Evolutionary conservation across 2,797 vertebrate species (phyloP), one percentile per base, ranked within the genome.

Genomic region (Etheostoma nigrum): DNA sequence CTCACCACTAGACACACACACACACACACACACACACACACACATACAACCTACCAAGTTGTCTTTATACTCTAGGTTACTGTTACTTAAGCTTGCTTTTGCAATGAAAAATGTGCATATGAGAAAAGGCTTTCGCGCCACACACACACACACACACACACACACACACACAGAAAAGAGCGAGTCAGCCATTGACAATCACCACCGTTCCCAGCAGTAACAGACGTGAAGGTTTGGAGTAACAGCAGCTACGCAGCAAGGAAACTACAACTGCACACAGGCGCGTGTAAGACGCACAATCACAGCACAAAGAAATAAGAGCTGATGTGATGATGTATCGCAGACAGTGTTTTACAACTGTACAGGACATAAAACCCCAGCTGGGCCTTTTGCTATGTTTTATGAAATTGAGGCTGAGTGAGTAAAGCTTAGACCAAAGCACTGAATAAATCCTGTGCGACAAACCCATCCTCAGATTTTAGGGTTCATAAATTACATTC

Each of bases 21-120:
- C 57, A n/a, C 57, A 33, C 23, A 70, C 67, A 65, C 54, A 74
- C 57, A 51, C 45, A 54, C 66, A 30, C 51, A 57, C 65, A 74
- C 66, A 54, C 59, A 74, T 2, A 21, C 19, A 16, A 40, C 36
- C 36, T 11, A 60, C 55, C 55, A 57, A 78, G 64, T 64, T 76
- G 44, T 72, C 89, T 91, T 88, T 90, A 71, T 88, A 91, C 83
- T 84, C 73, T 51, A 2, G 85, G 86, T 91, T 90, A 83, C 79
- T 87, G 86, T 91, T 90, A 83, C 79, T 87, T 90, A 89, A 88
- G 86, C 75, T 62, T 25, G 78, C 71, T 59, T 88, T 83, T 84
- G 76, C 89, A 83, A 78, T 70, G 74, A 86, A 85, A 78, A 84
- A 48, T 33, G 75, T 48, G 83, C 77, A 86, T 83, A 74, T 76